Percentiles rank a stretch among this genome's conserved stretches.
phyloP scores from a whole-genome alignment of 2,113 vertebrate genomes.

The Cynoglossus semilaevis region DNA sequence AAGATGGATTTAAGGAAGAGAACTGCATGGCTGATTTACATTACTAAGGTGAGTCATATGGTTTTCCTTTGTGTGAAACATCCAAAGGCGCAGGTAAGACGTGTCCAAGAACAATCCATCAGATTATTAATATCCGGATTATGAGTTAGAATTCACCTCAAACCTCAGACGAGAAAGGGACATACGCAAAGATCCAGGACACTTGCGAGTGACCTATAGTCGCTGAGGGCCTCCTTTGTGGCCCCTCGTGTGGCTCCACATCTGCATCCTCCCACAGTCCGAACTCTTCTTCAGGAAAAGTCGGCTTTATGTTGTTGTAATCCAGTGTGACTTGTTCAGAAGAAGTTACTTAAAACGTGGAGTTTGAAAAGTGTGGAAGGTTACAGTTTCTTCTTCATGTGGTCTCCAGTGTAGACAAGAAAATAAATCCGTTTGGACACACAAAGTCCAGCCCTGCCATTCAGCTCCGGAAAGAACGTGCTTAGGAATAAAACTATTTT shows the following conservation, averaged over 20 bases:
- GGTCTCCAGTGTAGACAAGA: slow-evolving; percentile 57
- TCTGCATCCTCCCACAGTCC: slow-evolving; percentile 42
- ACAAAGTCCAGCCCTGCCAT: slow-evolving; percentile 49
- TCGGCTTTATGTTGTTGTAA: background rate
- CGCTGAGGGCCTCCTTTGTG: slow-evolving; percentile 58
- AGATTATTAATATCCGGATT: slow-evolving; percentile 13
- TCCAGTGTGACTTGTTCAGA: slow-evolving; percentile 24
- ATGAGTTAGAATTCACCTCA: slow-evolving; percentile 29
- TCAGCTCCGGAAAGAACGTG: slow-evolving; percentile 46
- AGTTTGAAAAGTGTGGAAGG: slow-evolving; percentile 40
- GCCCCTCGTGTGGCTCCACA: slow-evolving; percentile 61
- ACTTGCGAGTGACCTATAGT: slow-evolving; percentile 53
- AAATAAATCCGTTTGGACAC: slow-evolving; percentile 37
- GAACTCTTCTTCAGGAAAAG: background rate
- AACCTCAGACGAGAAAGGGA: slow-evolving; percentile 27
- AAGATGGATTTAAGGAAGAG: slow-evolving; percentile 40
- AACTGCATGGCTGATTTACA: slow-evolving; percentile 65
- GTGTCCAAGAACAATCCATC: slow-evolving; percentile 48
- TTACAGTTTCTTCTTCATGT: slow-evolving; percentile 42
- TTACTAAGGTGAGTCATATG: slow-evolving; percentile 55
- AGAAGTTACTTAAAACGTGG: slow-evolving; percentile 36
- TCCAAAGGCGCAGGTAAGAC: slow-evolving; percentile 47
- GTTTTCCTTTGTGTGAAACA: slow-evolving; percentile 45
- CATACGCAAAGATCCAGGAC: slow-evolving; percentile 40
- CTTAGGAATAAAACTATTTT: no score